A percentile compares a stretch with the other conserved stretches of the same genome.
These are phyloP conservation scores for Actias luna DNA, from an alignment of 2,888 invertebrate genomes.

Conservation along the genomic window DNA sequence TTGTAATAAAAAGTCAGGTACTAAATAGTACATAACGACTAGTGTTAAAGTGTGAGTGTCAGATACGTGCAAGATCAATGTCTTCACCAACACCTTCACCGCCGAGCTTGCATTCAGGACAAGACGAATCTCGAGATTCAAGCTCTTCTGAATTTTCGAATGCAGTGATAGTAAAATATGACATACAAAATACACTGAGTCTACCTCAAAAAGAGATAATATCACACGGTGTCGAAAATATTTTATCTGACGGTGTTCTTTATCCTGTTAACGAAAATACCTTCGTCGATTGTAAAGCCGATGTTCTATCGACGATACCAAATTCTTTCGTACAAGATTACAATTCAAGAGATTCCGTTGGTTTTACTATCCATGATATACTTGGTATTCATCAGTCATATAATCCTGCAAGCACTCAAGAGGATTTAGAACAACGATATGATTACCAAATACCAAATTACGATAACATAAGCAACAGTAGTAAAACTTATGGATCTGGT, in stretches of 20 bases:
- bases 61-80: slow-evolving; percentile 39
- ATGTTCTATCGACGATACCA: slow-evolving; percentile 54
- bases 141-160: slow-evolving; percentile 53
- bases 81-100: slow-evolving; percentile 57
- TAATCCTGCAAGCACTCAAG: slow-evolving; percentile 44
- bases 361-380: slow-evolving; percentile 77
- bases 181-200: slow-evolving; percentile 30
- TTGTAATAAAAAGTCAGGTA: slow-evolving; percentile 21
- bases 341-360: slow-evolving; percentile 74
- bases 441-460: slow-evolving; percentile 67
- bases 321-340: slow-evolving; percentile 68
- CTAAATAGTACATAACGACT: neutral
- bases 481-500: slow-evolving; percentile 62
- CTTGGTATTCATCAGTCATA: slow-evolving; percentile 71
- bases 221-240: slow-evolving; percentile 70
- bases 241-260: slow-evolving; percentile 59
- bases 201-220: slow-evolving; percentile 45
- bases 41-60: slow-evolving; percentile 22
- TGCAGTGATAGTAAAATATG: slow-evolving; percentile 38
- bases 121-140: slow-evolving; percentile 57
- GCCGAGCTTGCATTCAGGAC: slow-evolving; percentile 56
- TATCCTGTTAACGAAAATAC: slow-evolving; percentile 49
- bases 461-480: slow-evolving; percentile 67
- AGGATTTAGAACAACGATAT: slow-evolving; percentile 57
- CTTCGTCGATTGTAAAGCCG: slow-evolving; percentile 58